Evolutionary conservation across 2,113 vertebrate genomes (phyloP), one percentile per base, ranked within the genome.

Genomic region (Sceloporus undulatus): DNA sequence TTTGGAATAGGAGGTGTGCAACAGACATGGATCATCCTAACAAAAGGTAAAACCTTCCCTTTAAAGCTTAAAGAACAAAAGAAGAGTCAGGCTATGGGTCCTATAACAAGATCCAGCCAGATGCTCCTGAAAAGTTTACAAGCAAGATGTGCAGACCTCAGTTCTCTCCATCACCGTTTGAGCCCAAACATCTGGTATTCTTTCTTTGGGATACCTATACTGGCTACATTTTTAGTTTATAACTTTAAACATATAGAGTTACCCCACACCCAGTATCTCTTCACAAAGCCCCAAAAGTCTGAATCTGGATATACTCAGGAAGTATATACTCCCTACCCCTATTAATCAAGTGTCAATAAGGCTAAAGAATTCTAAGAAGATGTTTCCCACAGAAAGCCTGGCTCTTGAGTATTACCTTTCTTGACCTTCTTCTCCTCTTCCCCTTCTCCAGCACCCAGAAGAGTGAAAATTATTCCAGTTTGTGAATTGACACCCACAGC

Each of bases 401-500:
- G 14, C 4, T 66, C 74, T 71, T 40, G 68, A 1, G 42, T 29
- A 97, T 98, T 97, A 99, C 99, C 98, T 98, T 99, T 99, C 97
- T 99, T 99, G 94, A 97, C 97, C 91, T 99, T 98, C 94, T 98
- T 98, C 87, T 98, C 98, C 74, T 98, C 98, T 0, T 98, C 98
- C 0, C 97, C 97, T 85, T 98, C 98, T 38, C 97, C 95, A 0
- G 98, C 98, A 14, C 98, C 98, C 94, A 99, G 84, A 65, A 99
- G 97, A 40, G 98, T 99, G 89, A 99, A 98, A 96, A 99, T 99
- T 93, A 99, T 99, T 86, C 99, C 99, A 0, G 99, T 99, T 90
- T 99, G 99, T 87, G 99, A 99, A 96, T 99, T 99, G 93, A 99
- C 92, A 9, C 99, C 99, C 73, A 99, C 98, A 0, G 98, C 99